Evolutionary conservation across 2,113 vertebrate species (phyloP), one percentile per base, ranked within the genome.

Genomic region (Fulmarus glacialis): DNA sequence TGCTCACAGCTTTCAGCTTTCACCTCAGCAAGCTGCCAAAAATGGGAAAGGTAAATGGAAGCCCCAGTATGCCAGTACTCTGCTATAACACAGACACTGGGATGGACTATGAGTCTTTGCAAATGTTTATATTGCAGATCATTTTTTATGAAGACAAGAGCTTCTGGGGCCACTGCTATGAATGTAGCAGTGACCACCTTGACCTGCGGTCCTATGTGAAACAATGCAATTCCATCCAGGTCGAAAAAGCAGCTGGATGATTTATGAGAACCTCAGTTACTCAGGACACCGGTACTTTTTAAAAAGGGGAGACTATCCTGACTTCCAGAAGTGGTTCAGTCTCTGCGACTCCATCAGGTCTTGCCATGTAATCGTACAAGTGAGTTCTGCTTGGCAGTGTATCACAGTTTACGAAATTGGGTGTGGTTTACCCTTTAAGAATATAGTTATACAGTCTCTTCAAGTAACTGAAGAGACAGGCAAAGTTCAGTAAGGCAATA

Each of bases 111-210:
- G 8, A 89, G 26, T 75, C 56, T 63, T 72, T 52, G 48, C 36
- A 84, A 83, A 59, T n/a, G 12, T 60, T 55, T 89, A 29, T 32
- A 22, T 91, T 84, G 40, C 93, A 98, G 97, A 97, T 97, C 0
- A 72, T 90, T 98, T 98, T 97, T 93, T 97, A 94, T 9, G 93
- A 98, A 96, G 98, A 97, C 17, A 97, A 74, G 40, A 96, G 95
- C 96, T 98, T 98, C 97, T 96, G 94, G 97, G 98, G 97, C n/a
- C 97, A 95, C 88, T 97, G 98, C 91, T 97, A 93, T 23, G 97
- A 98, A 93, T 98, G 98, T 92, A 96, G 98, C 92, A 97, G 75
- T 80, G 98, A 98, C 96, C 94, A 97, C 52, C 36, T 97, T 3
- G 97, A 98, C 91, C 97, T 98, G 98, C 87, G 94, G 62, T 83